Base-by-base conservation (phyloP, 2,113 vertebrate species). In the Dromaius novaehollandiae region DNA sequence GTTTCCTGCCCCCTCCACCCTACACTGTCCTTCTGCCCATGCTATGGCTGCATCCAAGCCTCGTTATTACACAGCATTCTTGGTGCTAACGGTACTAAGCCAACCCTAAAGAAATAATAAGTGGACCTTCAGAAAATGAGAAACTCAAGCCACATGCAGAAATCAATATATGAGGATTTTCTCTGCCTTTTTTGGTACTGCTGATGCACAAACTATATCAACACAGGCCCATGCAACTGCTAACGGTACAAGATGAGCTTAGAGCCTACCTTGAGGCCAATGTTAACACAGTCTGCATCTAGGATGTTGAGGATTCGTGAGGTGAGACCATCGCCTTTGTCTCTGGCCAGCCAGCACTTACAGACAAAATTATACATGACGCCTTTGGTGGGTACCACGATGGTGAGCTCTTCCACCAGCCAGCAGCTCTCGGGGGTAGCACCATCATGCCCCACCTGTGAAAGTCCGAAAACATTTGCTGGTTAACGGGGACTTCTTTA, bases 261-360 rank as follows among this genome's bases (percentile, higher is more conserved):
- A 53, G 32, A 66, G 63, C 82, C 53, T 96, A 99, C 99, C 99
- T 99, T 99, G 82, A 98, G 96, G 21, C 98, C 98, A 60, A 99
- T 89, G 21, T 98, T 98, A 84, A 99, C 86, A 42, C 97, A 98
- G 75, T 98, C 98, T 6, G 99, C 99, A 85, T 99, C 99, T 89
- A 99, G 96, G 82, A 99, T 98, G 83, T 98, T 99, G 71, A 99
- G 99, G 60, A 99, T 83, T 6, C 99, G 97, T 2, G 99, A 96
- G 3, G 99, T 99, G 86, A 99, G 96, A 2, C 99, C 99, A 3
- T 99, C 99, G 1, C 99, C 99, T 87, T 99, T 98, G 96, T 99
- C 99, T 98, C 99, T 99, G 98, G 99, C 99, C 90, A 99, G 97
- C 99, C 99, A 99, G 98, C 99, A 99, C 90, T 99, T 99, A 92